phyloP scores from a whole-genome alignment of 2,797 vertebrate species.

The Merluccius polli region DNA sequence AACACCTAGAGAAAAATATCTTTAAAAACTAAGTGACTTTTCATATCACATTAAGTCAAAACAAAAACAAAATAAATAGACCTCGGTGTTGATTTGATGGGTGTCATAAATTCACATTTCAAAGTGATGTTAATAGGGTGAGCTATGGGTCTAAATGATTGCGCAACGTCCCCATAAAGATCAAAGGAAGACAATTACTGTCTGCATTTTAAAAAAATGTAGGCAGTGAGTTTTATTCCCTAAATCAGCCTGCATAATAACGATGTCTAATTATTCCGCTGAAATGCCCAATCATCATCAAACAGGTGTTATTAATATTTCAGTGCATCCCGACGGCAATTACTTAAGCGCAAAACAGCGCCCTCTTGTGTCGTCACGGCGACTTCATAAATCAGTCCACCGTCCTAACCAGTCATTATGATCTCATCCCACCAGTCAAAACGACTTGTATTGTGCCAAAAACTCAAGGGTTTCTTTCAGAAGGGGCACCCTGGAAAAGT shows the following conservation, averaged over 20 bases:
- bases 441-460: slow-evolving; percentile 47
- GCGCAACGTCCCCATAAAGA: neutral
- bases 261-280: neutral
- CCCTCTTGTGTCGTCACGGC: slow-evolving; percentile 47
- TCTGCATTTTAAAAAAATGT: too few species aligned
- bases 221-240: neutral
- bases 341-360: slow-evolving; percentile 46
- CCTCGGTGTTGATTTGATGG: neutral
- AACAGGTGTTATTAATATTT: slow-evolving; percentile 40
- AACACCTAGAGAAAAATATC: neutral
- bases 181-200: too few species aligned
- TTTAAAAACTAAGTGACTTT: neutral
- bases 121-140: neutral
- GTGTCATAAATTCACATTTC: neutral
- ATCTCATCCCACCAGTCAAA: slow-evolving; percentile 55
- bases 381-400: neutral
- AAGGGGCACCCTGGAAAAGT: slow-evolving; percentile 50
- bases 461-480: slow-evolving; percentile 30
- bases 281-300: neutral
- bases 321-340: slow-evolving; percentile 5
- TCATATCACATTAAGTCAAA: neutral
- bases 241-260: neutral
- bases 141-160: neutral
- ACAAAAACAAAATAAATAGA: neutral
- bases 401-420: slow-evolving; percentile 33